Conservation (phyloP, 2,888 invertebrate species). For the Girardia tigrina region DNA sequence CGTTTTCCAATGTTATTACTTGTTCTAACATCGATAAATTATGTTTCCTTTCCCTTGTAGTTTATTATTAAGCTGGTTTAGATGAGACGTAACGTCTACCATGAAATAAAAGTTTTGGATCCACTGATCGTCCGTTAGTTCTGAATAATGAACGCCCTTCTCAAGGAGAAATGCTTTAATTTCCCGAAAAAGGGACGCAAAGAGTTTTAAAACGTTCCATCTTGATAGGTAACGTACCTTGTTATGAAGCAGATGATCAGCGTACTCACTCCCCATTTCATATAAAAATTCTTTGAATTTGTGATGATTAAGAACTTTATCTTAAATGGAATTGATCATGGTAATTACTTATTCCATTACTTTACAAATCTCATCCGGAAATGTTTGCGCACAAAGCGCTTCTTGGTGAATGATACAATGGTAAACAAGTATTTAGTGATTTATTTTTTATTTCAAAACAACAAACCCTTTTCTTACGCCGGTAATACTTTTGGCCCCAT, state of each 20-base stretch:
- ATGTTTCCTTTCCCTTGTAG: not conserved
- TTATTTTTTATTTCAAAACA: conserved; percentile 30
- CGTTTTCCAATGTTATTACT: not conserved
- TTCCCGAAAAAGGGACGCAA: not conserved
- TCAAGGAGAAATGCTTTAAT: not conserved
- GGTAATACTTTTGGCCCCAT: conserved; percentile 28
- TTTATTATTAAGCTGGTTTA: not conserved
- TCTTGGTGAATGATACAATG: conserved; percentile 34
- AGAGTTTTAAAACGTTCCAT: not conserved
- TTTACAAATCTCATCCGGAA: not conserved
- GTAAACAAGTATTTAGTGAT: conserved; percentile 29
- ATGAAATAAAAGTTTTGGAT: not conserved
- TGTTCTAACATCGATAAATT: conserved; percentile 2
- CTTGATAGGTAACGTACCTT: conserved; percentile 30
- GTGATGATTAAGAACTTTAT: conserved; percentile 30
- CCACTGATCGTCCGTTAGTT: not conserved
- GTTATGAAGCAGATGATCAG: conserved; percentile 24
- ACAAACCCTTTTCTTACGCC: conserved; percentile 25
- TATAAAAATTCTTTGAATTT: conserved; percentile 19
- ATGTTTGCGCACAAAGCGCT: conserved; percentile 25
- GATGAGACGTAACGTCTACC: not conserved
- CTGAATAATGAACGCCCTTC: not conserved
- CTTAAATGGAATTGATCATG: conserved; percentile 26
- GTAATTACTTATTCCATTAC: conserved; percentile 25
- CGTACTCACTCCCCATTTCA: conserved; percentile 27